Base-by-base conservation (phyloP, 2,797 vertebrate genomes). In the Tiaroga cobitis region DNA sequence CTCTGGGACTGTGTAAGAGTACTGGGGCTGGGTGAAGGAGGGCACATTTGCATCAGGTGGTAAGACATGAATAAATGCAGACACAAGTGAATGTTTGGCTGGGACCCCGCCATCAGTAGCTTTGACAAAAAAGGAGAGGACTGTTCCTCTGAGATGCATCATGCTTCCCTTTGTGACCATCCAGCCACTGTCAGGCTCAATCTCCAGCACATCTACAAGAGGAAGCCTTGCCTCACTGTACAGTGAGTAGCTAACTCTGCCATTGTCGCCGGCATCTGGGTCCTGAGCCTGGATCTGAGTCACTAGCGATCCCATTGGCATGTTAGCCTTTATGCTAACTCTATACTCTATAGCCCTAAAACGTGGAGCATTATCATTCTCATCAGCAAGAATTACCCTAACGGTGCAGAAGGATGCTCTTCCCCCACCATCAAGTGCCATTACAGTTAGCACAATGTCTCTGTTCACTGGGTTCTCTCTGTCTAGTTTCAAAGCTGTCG, bases 351-450 rank as follows among this genome's bases (percentile, higher is more conserved):
- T 95, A 3, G 97, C 97, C 92, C 97, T 96, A 93, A 99, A 99
- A 19, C 90, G 94, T 56, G 98, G 98, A 0, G 97, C 95, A 43
- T 99, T 99, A 94, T 99, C 98, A 81, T 99, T 99, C 91, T 98
- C 97, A 37, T 99, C 98, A 0, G 94, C 95, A 51, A 99, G 95
- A 82, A 99, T 97, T 86, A 99, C 97, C 89, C 97, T 97, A 67
- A 99, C 96, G 0, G 96, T 97, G 91, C 98, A 99, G 89, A 99
- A 99, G 0, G 97, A 97, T n/a, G 97, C 97, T 70, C 96, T 97
- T 87, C 98, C 98, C 89, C 98, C 98, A 5, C 96, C 94, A 89
- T 99, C 98, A 87, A 97, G 95, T 1, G 98, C 98, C 97, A 99
- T 99, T 65, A 99, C 91, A 32, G 96, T 97, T 89, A 99, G 90